A percentile compares a stretch with the other conserved stretches of the same genome.
phyloP scores from a whole-genome alignment of 1,140 invertebrate genomes.

The Aphaenogaster ashmeadi region DNA sequence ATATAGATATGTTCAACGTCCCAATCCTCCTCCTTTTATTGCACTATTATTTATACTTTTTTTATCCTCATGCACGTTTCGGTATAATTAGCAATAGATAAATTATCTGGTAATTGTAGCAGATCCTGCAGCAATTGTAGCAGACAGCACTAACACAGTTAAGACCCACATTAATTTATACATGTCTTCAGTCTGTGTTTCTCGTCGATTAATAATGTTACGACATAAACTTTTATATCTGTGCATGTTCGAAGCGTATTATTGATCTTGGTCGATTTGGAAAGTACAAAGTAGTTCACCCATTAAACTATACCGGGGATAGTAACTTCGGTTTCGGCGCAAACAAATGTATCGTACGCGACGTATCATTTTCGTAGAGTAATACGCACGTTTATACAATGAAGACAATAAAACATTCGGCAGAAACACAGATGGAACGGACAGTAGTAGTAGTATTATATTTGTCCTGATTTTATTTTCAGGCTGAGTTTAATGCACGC shows the following conservation, averaged over 20 bases:
- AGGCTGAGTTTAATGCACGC: constrained; percentile 65
- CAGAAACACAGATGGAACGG: constrained; percentile 51
- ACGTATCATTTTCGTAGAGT: constrained; percentile 29
- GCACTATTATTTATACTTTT: constrained; percentile 23
- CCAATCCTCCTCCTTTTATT: not conserved
- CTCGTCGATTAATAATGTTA: constrained; percentile 21
- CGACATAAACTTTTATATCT: constrained; percentile 48
- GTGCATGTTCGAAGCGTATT: constrained; percentile 2
- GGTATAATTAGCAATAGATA: not conserved
- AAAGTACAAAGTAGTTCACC: constrained; percentile 51
- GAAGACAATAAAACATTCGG: constrained; percentile 55
- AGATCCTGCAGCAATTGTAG: no score
- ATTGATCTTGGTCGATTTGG: constrained; percentile 43
- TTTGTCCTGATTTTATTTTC: constrained; percentile 57
- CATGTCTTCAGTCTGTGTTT: constrained; percentile 23
- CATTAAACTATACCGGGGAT: not conserved
- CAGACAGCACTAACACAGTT: not conserved
- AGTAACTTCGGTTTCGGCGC: not conserved
- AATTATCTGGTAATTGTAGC: constrained; percentile 14
- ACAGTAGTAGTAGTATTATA: constrained; percentile 10
- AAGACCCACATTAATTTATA: constrained; percentile 16
- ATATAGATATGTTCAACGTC: constrained; percentile 55
- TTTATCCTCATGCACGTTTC: constrained; percentile 38
- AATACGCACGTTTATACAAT: constrained; percentile 43
- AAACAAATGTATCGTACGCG: not conserved